Evolutionary conservation across 2,113 vertebrate species (phyloP), one percentile per base, ranked within the genome.

Genomic region (Edolisoma coerulescens): DNA sequence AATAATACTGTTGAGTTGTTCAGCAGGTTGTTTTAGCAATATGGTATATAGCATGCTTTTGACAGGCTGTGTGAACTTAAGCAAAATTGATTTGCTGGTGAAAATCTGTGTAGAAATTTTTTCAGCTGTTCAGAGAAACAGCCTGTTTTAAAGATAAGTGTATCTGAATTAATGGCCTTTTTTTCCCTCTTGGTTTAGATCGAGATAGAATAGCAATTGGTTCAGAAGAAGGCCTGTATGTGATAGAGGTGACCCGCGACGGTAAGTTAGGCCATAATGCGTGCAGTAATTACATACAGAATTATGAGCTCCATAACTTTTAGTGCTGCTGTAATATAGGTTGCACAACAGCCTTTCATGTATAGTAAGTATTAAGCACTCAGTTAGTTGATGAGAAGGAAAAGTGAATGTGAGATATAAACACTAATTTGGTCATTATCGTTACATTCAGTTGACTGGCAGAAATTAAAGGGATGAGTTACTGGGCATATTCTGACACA

Each of bases 201-300:
- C 98, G 98, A 65, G 99, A 99, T 89, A 98, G 99, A 92, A 98
- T 99, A 59, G 99, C 98, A 6, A 95, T 99, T 53, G 99, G 99
- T 91, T 98, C 99, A 54, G 99, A 99, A 91, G 99, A 99, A 60
- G 99, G 99, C 21, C 98, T 99, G 8, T 99, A 99, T 64, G 98
- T 99, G 91, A 98, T 99, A 47, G 99, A 99, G 95, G 97, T 99
- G 81, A 99, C 98, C 90, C 98, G 99, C 93, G 99, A 99, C 0
- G 99, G 99, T 99, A 98, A 98, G 98, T 97, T 47, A 65, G 77
- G 45, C 77, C 59, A 18, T 87, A 64, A 76, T 93, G 63, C 54
- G 67, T 84, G 83, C 69, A 61, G 47, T 75, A 77, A 70, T 95
- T 95, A 44, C 52, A 37, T 71, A 70, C n/a, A 35, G 64, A 92